Conservation (phyloP, 1,140 invertebrate genomes). For the Lasioglossum albipes region DNA sequence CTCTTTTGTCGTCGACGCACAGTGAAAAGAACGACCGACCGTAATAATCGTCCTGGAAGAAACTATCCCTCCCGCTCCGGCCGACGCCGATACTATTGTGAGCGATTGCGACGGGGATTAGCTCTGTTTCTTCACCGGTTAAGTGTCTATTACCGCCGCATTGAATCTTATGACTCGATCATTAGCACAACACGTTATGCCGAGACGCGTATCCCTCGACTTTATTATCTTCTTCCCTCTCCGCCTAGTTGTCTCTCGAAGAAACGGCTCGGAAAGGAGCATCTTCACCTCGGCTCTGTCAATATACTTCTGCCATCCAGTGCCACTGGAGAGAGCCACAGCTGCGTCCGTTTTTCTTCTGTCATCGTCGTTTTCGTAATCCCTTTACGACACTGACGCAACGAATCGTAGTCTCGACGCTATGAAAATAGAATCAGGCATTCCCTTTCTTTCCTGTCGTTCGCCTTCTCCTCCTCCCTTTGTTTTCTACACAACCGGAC, state of each 20-base stretch:
- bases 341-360: background rate
- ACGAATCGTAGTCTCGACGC: background rate
- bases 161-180: background rate
- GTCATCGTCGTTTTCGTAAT: background rate
- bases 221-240: background rate
- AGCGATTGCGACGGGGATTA: conserved; percentile 7
- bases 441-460: conserved; percentile 24
- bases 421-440: background rate
- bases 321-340: too few species aligned
- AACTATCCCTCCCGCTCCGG: background rate
- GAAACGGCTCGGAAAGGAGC: background rate
- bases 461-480: too few species aligned
- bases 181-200: background rate
- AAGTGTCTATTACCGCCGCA: conserved; percentile 11
- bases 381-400: background rate
- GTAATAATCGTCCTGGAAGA: conserved; percentile 39
- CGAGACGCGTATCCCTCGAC: background rate
- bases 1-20: conserved; percentile 31
- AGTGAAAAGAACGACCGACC: conserved; percentile 44
- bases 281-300: too few species aligned
- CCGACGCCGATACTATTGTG: conserved; percentile 3
- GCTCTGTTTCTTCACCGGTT: conserved; percentile 31
- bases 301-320: too few species aligned
- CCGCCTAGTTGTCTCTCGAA: too few species aligned
- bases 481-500: too few species aligned